Conservation (phyloP, 2,113 vertebrate genomes). For the Climacteris rufus region DNA sequence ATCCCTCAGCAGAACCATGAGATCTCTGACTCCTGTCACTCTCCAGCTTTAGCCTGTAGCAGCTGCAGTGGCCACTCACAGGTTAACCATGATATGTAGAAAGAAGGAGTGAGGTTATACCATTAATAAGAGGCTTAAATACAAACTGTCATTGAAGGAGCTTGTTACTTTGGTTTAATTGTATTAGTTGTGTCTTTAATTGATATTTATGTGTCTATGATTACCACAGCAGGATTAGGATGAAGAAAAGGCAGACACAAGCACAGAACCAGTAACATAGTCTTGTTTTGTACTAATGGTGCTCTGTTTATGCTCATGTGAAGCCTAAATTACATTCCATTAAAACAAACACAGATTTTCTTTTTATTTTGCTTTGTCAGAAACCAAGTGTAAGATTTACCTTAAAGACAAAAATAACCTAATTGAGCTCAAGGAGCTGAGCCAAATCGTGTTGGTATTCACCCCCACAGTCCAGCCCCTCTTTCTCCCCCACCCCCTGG, state of each 20-base stretch:
- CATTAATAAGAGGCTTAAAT: neutral
- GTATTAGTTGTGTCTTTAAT: neutral
- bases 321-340: neutral
- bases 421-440: neutral
- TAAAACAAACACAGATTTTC: neutral
- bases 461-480: neutral
- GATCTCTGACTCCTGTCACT: neutral
- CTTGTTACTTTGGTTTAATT: neutral
- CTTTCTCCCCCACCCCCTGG: neutral
- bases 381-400: neutral
- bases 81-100: neutral
- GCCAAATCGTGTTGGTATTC: neutral
- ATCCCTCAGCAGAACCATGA: neutral
- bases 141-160: neutral
- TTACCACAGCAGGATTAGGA: neutral
- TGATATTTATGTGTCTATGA: neutral
- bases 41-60: neutral
- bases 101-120: neutral
- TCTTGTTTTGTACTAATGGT: neutral
- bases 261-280: neutral
- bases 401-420: neutral
- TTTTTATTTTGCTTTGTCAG: neutral
- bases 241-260: neutral
- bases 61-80: rapidly evolving
- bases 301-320: neutral